Evolutionary conservation across 2,113 vertebrate species (phyloP).

Genomic region (Uria aalge): DNA sequence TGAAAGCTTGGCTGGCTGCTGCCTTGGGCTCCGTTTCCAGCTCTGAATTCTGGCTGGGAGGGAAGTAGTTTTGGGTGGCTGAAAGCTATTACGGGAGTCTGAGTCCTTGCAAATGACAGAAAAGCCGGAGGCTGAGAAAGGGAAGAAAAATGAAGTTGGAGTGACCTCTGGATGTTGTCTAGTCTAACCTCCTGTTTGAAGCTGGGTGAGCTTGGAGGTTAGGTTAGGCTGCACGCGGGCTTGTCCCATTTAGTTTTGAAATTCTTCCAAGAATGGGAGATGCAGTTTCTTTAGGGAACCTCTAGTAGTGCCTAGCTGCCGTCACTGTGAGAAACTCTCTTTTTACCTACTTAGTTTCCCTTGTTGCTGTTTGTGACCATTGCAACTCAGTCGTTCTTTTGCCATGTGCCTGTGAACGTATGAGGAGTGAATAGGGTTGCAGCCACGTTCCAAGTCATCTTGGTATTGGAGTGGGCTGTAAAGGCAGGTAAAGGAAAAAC

Average conservation of each 20-base stretch:
- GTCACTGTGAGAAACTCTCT: background rate
- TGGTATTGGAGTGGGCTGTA: background rate
- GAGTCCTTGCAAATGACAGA: background rate
- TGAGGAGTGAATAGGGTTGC: background rate
- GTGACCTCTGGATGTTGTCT: background rate
- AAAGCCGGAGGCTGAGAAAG: background rate
- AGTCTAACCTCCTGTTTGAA: background rate
- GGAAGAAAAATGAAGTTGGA: background rate
- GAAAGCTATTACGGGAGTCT: background rate
- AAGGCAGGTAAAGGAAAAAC: background rate
- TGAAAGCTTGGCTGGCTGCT: background rate
- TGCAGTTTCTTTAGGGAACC: background rate
- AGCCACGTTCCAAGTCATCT: accelerated
- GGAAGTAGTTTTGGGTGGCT: background rate
- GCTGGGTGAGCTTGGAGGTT: background rate
- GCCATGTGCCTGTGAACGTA: background rate
- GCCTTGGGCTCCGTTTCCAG: background rate
- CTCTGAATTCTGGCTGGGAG: background rate
- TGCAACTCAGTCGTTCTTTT: accelerated
- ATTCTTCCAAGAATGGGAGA: background rate
- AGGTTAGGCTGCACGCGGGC: accelerated
- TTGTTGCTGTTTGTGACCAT: background rate
- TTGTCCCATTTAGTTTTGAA: background rate
- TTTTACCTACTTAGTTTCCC: background rate
- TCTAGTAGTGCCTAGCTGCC: background rate